phyloP scores from a whole-genome alignment of 37 sponge, comb jelly and placozoan genomes.

The Corticium candelabrum region DNA sequence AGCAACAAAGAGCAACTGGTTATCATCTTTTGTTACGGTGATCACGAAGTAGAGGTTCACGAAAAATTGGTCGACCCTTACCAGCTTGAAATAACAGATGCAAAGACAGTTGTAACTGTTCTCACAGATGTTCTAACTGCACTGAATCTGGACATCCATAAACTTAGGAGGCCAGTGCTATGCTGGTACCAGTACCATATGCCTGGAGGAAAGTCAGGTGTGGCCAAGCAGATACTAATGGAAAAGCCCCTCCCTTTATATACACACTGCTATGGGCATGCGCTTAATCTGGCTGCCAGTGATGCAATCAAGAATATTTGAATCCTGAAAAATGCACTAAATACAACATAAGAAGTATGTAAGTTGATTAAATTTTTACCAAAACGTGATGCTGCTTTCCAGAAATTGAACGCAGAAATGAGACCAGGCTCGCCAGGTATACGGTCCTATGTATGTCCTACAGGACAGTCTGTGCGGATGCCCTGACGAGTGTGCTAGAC shows the following conservation, averaged over 20 bases:
- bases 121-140: conserved; percentile 30
- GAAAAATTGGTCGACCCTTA: conserved; percentile 65
- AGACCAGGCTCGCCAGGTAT: conserved; percentile 22
- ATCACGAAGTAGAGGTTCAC: conserved; percentile 30
- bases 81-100: conserved; percentile 30
- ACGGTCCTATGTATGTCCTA: background rate
- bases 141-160: conserved; percentile 14
- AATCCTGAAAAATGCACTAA: conserved; percentile 30
- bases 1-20: conserved; percentile 46
- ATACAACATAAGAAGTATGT: conserved; percentile 20
- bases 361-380: conserved; percentile 34
- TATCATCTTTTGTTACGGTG: conserved; percentile 29
- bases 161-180: conserved; percentile 51
- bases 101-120: conserved; percentile 19
- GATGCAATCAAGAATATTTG: conserved; percentile 18
- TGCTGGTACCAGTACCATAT: conserved; percentile 43
- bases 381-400: conserved; percentile 19
- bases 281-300: conserved; percentile 30
- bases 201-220: conserved; percentile 21
- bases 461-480: conserved; percentile 8
- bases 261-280: conserved; percentile 32
- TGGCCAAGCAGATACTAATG: conserved; percentile 10
- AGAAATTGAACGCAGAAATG: conserved; percentile 24
- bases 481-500: background rate
- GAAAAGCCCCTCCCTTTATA: conserved; percentile 20